Percentiles rank a stretch among this genome's conserved stretches.
phyloP scores from a whole-genome alignment of 2,797 vertebrate species.

The Eleutherodactylus coqui region DNA sequence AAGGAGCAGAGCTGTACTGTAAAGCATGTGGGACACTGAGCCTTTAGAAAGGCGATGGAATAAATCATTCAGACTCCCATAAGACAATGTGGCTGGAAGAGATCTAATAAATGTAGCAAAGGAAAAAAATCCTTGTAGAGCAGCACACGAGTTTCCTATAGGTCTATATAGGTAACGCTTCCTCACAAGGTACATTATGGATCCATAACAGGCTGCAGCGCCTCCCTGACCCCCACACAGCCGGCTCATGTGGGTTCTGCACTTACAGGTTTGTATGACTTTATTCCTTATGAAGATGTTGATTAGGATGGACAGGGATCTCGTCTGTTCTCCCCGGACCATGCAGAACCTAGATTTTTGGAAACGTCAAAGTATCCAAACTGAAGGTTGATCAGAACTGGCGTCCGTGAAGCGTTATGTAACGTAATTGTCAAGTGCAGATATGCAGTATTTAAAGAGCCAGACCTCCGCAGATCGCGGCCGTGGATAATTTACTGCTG shows the following conservation, averaged over 20 bases:
- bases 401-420: background rate
- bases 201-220: too few species aligned
- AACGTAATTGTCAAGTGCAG: background rate
- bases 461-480: background rate
- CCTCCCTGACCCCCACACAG: too few species aligned
- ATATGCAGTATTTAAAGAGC: background rate
- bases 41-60: too few species aligned
- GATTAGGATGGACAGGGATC: constrained; percentile 1
- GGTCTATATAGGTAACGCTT: background rate
- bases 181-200: too few species aligned
- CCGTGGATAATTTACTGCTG: background rate
- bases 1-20: too few species aligned
- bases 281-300: background rate
- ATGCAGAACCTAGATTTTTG: background rate
- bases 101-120: too few species aligned
- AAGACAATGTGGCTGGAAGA: too few species aligned
- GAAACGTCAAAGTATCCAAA: background rate
- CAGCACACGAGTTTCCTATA: background rate
- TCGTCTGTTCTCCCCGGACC: background rate
- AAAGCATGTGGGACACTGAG: too few species aligned
- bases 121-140: too few species aligned
- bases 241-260: background rate
- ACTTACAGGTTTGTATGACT: background rate
- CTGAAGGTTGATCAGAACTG: background rate
- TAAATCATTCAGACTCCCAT: too few species aligned